Conservation (phyloP, 1,140 invertebrate species). For the Habropoda laboriosa region DNA sequence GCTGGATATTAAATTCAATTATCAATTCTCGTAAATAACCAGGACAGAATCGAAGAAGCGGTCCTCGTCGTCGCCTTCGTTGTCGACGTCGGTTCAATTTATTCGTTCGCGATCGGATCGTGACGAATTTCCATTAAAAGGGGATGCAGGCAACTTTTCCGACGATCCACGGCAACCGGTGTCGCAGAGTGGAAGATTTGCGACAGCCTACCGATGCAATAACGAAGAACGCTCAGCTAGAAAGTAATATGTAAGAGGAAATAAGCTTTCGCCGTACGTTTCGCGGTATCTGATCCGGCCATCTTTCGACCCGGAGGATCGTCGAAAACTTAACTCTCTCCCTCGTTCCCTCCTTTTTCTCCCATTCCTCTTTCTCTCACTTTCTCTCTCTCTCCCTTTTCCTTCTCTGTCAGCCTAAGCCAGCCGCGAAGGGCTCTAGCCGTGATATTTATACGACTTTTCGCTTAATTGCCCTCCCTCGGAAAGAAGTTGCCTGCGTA, state of each 20-base stretch:
- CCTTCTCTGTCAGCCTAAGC: slow-evolving; percentile 52
- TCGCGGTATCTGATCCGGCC: slow-evolving; percentile 72
- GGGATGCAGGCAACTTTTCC: slow-evolving; percentile 20
- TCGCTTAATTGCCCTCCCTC: slow-evolving; percentile 68
- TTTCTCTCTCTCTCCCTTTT: too few relatives aligned
- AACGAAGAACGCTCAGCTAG: slow-evolving; percentile 46
- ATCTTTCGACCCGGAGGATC: slow-evolving; percentile 51
- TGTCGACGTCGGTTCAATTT: slow-evolving; percentile 27
- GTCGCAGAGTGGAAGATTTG: slow-evolving; percentile 32
- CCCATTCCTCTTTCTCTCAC: too few relatives aligned
- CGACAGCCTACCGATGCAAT: slow-evolving; percentile 32
- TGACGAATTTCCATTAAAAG: slow-evolving; percentile 30
- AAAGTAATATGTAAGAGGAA: slow-evolving; percentile 72
- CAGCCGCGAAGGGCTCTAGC: slow-evolving; percentile 44
- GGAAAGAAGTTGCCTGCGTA: slow-evolving; percentile 68
- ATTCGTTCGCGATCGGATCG: slow-evolving; percentile 23
- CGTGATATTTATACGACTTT: slow-evolving; percentile 71
- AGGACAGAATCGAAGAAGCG: not conserved
- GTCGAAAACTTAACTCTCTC: slow-evolving; percentile 74
- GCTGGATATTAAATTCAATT: slow-evolving; percentile 61
- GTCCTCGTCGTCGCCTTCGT: not conserved
- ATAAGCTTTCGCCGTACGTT: slow-evolving; percentile 72
- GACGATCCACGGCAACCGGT: not conserved
- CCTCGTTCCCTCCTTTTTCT: too few relatives aligned
- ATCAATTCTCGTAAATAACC: slow-evolving; percentile 45